Evolutionary conservation across 2,797 vertebrate species (phyloP).

Genomic region (Dallia pectoralis): DNA sequence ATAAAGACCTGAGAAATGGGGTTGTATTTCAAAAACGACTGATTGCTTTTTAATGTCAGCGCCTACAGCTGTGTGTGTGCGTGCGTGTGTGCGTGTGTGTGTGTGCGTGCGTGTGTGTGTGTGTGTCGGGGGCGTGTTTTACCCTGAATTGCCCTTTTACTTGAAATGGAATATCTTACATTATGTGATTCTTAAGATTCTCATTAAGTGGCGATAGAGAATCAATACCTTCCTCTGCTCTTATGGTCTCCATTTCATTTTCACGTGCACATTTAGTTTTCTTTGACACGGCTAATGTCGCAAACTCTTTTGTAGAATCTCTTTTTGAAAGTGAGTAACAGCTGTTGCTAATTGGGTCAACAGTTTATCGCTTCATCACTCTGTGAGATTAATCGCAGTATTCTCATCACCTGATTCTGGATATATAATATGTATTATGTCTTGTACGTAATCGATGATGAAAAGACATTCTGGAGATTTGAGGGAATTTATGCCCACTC

Average conservation of each 20-base stretch:
- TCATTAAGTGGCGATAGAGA: slow-evolving; percentile 56
- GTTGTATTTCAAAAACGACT: slow-evolving; percentile 65
- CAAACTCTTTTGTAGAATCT: neutral
- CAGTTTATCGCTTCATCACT: neutral
- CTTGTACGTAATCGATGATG: neutral
- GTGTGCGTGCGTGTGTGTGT: no score
- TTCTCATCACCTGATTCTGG: neutral
- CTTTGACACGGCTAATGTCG: neutral
- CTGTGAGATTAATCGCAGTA: neutral
- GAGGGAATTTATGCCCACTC: no score
- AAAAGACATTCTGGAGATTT: neutral
- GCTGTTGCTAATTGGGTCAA: neutral
- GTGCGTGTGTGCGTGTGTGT: no score
- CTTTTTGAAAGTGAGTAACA: neutral
- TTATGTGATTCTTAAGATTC: slow-evolving; percentile 72
- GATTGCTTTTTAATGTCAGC: slow-evolving; percentile 77
- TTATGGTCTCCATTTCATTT: slow-evolving; percentile 62
- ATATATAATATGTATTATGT: neutral
- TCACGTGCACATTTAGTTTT: slow-evolving; percentile 46
- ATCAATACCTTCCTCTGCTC: slow-evolving; percentile 54
- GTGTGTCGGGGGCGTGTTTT: slow-evolving; percentile 36
- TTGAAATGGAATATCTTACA: slow-evolving; percentile 75
- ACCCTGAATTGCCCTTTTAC: slow-evolving; percentile 70
- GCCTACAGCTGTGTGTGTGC: slow-evolving; percentile 51
- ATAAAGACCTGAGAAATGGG: slow-evolving; percentile 50